phyloP scores from a whole-genome alignment of 2,113 vertebrate genomes.

The Istiophorus platypterus region DNA sequence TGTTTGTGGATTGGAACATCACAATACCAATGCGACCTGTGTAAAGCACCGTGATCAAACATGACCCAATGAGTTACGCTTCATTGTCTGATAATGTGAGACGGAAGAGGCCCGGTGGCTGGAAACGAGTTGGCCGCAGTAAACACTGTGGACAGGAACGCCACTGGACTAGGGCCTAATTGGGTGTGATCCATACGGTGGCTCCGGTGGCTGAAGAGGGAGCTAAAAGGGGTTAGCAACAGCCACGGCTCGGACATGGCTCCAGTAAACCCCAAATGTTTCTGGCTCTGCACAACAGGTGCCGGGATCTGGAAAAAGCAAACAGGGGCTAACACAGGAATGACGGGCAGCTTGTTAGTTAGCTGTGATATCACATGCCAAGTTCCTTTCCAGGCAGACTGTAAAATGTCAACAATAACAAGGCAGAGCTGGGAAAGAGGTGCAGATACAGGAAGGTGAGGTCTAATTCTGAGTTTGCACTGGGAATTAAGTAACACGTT shows the following conservation, averaged over 20 bases:
- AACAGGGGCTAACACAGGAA: conserved; percentile 21
- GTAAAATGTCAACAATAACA: conserved; percentile 29
- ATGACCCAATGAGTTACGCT: not conserved
- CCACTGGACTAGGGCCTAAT: conserved; percentile 32
- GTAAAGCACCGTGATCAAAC: conserved; percentile 18
- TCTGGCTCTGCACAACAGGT: conserved; percentile 55
- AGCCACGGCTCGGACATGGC: conserved; percentile 7
- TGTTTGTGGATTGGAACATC: conserved; percentile 6
- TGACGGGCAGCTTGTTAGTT: conserved; percentile 27
- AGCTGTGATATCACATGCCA: conserved; percentile 5
- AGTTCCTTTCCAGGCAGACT: conserved; percentile 34
- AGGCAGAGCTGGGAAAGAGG: conserved; percentile 15
- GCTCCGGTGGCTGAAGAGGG: conserved; percentile 19
- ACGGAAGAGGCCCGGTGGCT: not conserved
- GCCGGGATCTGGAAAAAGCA: conserved; percentile 29
- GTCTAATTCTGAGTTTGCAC: not conserved
- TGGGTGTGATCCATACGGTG: conserved; percentile 32
- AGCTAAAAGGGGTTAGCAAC: conserved; percentile 28
- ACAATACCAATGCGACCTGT: not conserved
- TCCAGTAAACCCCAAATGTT: conserved; percentile 25
- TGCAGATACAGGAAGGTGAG: conserved; percentile 15
- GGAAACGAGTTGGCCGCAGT: conserved; percentile 32
- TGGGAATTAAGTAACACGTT: too few species aligned
- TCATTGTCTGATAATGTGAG: conserved; percentile 23
- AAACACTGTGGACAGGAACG: conserved; percentile 24